These are phyloP conservation scores for Cynocephalus volans DNA, from an alignment of 2,113 vertebrate species.

Conservation along the genomic window DNA sequence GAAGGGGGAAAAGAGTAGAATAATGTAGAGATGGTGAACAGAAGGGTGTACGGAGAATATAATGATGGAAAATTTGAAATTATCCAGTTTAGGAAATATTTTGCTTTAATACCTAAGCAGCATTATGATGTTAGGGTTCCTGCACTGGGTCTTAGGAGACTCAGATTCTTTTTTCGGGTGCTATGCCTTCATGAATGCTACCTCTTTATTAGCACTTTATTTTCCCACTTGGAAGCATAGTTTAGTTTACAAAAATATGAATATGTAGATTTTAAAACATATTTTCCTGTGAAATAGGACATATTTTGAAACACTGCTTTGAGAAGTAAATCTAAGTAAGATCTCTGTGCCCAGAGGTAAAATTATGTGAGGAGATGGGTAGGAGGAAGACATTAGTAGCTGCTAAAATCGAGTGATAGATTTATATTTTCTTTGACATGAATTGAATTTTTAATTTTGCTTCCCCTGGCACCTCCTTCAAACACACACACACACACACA, in stretches of 20 bases:
- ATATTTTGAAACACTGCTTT: not conserved
- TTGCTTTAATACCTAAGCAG: too few relatives aligned
- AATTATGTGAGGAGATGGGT: not conserved
- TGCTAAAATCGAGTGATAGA: not conserved
- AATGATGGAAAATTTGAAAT: too few relatives aligned
- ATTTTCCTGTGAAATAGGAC: not conserved
- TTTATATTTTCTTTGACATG: not conserved
- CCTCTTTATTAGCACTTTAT: not conserved
- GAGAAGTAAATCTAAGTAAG: not conserved
- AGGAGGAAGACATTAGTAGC: not conserved
- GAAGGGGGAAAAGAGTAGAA: too few relatives aligned
- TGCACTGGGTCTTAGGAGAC: not conserved
- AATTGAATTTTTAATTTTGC: not conserved
- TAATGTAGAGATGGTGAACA: not conserved
- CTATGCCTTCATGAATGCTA: not conserved
- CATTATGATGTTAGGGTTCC: too few relatives aligned
- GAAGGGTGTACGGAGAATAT: not conserved
- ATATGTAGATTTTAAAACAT: not conserved
- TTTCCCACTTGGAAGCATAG: not conserved
- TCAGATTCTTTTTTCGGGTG: too few relatives aligned
- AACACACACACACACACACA: not conserved
- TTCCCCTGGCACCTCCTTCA: not conserved
- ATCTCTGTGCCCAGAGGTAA: not conserved
- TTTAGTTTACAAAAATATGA: not conserved
- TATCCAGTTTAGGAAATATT: too few relatives aligned